Conservation (phyloP, 2,797 vertebrate species). For the Apogon talboti region DNA sequence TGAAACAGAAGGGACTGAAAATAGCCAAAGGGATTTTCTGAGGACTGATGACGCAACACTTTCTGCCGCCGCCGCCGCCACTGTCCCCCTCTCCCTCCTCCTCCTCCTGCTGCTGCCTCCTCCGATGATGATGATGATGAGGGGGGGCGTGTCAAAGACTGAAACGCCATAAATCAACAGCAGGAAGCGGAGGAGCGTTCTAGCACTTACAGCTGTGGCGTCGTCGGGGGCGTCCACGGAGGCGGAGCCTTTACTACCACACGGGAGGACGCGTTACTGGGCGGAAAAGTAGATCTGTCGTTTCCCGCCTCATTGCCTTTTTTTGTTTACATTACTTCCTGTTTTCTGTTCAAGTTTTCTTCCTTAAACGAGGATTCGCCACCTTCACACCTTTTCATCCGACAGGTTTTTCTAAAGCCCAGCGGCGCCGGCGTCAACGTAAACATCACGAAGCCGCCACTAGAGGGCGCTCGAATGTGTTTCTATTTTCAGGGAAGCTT, state of each 20-base stretch:
- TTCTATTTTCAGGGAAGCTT: conserved; percentile 59
- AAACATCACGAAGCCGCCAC: conserved; percentile 11
- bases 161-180: conserved; percentile 11
- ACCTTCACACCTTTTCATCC: conserved; percentile 30
- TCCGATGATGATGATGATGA: conserved; percentile 30
- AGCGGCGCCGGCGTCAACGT: conserved; percentile 27
- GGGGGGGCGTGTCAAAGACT: conserved; percentile 2
- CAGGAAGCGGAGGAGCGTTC: conserved; percentile 54
- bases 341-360: conserved; percentile 10
- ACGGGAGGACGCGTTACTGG: not conserved
- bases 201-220: conserved; percentile 51
- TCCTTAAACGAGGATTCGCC: not conserved
- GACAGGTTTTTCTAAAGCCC: not conserved
- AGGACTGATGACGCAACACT: conserved; percentile 43
- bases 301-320: conserved; percentile 26
- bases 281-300: conserved; percentile 1
- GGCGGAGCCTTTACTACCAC: not conserved
- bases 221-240: conserved; percentile 36
- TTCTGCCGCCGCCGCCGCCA: conserved; percentile 35
- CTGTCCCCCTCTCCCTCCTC: not conserved
- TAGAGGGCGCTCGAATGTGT: conserved; percentile 40
- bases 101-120: conserved; percentile 24
- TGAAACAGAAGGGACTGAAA: conserved; percentile 96
- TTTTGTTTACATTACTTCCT: conserved; percentile 54
- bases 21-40: conserved; percentile 97